phyloP scores from a whole-genome alignment of 2,888 invertebrate genomes.

The Scaptomyza cyrtandrae region DNA sequence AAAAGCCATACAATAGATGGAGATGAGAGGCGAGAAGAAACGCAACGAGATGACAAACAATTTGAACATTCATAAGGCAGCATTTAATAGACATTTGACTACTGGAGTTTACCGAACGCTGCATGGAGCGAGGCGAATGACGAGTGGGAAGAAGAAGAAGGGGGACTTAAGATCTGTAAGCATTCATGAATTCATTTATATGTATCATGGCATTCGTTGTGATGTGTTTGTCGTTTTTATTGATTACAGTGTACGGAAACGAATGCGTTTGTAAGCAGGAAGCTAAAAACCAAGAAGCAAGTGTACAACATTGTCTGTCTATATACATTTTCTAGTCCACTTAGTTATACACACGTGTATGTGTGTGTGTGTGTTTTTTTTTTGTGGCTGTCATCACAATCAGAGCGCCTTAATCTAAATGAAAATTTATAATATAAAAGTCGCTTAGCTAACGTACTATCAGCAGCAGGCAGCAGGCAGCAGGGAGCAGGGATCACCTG shows the following conservation, averaged over 20 bases:
- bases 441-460: slow-evolving; percentile 50
- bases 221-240: slow-evolving; percentile 22
- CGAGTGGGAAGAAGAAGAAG: neutral
- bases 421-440: slow-evolving; percentile 59
- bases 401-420: slow-evolving; percentile 28
- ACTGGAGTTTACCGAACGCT: slow-evolving; percentile 77
- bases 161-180: neutral
- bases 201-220: slow-evolving; percentile 28
- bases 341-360: neutral
- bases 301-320: neutral
- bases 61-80: slow-evolving; percentile 81
- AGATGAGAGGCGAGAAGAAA: slow-evolving; percentile 1
- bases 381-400: slow-evolving; percentile 8
- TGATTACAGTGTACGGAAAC: slow-evolving; percentile 39
- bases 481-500: slow-evolving; percentile 17
- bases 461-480: slow-evolving; percentile 14
- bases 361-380: neutral
- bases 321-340: slow-evolving; percentile 3
- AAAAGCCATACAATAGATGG: slow-evolving; percentile 3
- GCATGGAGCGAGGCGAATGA: neutral
- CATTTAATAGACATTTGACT: slow-evolving; percentile 83
- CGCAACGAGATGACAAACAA: slow-evolving; percentile 70
- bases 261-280: slow-evolving; percentile 34
- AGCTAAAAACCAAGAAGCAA: slow-evolving; percentile 15
- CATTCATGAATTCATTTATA: slow-evolving; percentile 23